A percentile compares a stretch with the other conserved stretches of the same genome.
Conservation (phyloP, 2,888 invertebrate genomes). For the Parochlus steinenii region DNA sequence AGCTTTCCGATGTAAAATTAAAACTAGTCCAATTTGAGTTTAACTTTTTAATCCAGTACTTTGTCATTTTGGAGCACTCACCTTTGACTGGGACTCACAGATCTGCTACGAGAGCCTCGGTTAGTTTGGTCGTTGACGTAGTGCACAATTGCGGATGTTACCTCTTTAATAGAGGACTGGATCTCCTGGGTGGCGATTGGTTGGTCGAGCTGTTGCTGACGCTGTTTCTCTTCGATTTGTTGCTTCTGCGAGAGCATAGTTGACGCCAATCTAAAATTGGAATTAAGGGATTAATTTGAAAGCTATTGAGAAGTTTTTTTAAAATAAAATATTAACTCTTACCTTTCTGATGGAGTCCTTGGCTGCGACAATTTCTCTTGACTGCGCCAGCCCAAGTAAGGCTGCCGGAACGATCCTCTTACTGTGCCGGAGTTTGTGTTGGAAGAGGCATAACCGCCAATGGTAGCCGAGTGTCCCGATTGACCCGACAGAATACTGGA, state of each 20-base stretch:
- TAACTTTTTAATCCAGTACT: too few species aligned
- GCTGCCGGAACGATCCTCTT: conserved; percentile 56
- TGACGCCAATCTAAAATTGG: conserved; percentile 42
- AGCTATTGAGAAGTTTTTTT: conserved; percentile 5
- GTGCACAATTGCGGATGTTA: conserved; percentile 83
- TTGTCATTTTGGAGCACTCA: too few species aligned
- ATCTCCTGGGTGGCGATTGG: conserved; percentile 40
- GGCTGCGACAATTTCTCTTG: conserved; percentile 68
- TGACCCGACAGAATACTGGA: conserved; percentile 39
- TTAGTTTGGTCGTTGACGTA: conserved; percentile 63
- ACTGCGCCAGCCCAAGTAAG: conserved; percentile 79
- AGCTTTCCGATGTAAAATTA: too few species aligned
- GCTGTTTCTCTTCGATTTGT: conserved; percentile 17
- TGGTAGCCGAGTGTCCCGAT: conserved; percentile 46
- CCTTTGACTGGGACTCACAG: conserved; percentile 30
- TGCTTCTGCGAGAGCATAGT: conserved; percentile 41
- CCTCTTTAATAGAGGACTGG: conserved; percentile 77
- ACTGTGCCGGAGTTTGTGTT: conserved; percentile 22
- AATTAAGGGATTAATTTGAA: neutral
- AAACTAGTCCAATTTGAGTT: too few species aligned
- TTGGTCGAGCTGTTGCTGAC: conserved; percentile 25
- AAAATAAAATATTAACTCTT: conserved; percentile 12
- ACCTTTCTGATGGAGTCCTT: conserved; percentile 72
- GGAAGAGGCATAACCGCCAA: too few species aligned
- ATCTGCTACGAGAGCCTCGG: conserved; percentile 31